These are phyloP conservation scores for Rotaria socialis DNA, from an alignment of 2,888 invertebrate species.

Conservation along the genomic window DNA sequence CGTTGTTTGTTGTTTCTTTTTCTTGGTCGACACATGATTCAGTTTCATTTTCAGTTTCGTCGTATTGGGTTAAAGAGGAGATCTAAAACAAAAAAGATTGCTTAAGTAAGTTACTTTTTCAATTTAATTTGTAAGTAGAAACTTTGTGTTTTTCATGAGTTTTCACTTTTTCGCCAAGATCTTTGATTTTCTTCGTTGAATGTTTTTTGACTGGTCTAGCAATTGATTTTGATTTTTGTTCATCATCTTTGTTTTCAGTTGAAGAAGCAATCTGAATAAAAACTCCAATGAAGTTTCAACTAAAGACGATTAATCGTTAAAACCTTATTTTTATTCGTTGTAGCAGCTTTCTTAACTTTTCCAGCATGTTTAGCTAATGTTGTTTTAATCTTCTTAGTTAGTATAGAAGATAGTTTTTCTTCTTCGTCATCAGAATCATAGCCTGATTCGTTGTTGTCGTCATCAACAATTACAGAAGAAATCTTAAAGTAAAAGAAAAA, in stretches of 20 bases:
- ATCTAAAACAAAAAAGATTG: neutral
- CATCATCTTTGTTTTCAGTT: neutral
- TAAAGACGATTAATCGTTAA: neutral
- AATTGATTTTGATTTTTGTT: neutral
- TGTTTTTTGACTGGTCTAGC: neutral
- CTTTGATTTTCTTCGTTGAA: neutral
- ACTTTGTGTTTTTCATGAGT: too few relatives aligned
- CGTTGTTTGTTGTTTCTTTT: neutral
- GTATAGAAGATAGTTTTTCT: neutral
- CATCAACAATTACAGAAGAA: neutral
- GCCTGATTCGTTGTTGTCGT: neutral
- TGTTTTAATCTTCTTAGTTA: neutral
- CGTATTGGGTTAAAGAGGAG: neutral
- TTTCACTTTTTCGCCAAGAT: neutral
- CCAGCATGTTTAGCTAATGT: neutral
- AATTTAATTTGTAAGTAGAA: too few relatives aligned
- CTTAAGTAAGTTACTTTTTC: too few relatives aligned
- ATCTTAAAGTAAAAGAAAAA: neutral
- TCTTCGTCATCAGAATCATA: neutral
- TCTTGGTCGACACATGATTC: neutral
- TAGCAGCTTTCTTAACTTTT: neutral
- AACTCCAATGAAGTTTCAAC: neutral
- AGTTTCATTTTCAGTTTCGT: neutral
- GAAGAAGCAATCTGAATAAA: neutral
- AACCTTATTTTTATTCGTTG: neutral